These are phyloP conservation scores for Drosophila kambysellisi DNA, from an alignment of 2,888 invertebrate genomes.

Conservation along the genomic window DNA sequence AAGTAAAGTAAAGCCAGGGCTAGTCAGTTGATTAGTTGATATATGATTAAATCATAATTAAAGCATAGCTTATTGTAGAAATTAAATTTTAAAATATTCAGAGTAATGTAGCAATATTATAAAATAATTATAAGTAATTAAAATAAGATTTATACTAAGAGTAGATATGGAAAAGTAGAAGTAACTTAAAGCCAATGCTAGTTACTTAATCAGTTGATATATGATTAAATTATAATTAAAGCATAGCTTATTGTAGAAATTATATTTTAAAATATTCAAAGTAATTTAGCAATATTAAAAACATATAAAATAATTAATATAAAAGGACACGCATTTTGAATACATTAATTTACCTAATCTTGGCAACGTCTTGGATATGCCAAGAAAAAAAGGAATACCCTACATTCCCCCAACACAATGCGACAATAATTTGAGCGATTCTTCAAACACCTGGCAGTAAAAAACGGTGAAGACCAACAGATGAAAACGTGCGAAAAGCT, in stretches of 20 bases:
- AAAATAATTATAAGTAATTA: too few relatives aligned
- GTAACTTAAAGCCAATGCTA: neutral
- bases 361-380: neutral
- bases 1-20: too few relatives aligned
- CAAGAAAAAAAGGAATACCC: constrained; percentile 14
- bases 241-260: neutral
- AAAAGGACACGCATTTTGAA: neutral
- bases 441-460: constrained; percentile 25
- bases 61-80: too few relatives aligned
- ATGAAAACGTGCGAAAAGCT: constrained; percentile 67
- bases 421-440: constrained; percentile 24
- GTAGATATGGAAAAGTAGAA: neutral
- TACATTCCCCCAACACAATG: neutral
- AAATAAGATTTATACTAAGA: neutral
- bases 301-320: neutral
- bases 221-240: neutral
- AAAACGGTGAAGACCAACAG: constrained; percentile 24
- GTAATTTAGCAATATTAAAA: neutral
- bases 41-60: too few relatives aligned
- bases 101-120: too few relatives aligned
- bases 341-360: neutral
- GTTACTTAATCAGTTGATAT: neutral
- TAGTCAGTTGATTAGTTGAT: too few relatives aligned
- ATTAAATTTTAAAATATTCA: too few relatives aligned
- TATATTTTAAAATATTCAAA: neutral